Base-by-base conservation (phyloP, 2,113 vertebrate species). In the Grammomys surdaster region DNA sequence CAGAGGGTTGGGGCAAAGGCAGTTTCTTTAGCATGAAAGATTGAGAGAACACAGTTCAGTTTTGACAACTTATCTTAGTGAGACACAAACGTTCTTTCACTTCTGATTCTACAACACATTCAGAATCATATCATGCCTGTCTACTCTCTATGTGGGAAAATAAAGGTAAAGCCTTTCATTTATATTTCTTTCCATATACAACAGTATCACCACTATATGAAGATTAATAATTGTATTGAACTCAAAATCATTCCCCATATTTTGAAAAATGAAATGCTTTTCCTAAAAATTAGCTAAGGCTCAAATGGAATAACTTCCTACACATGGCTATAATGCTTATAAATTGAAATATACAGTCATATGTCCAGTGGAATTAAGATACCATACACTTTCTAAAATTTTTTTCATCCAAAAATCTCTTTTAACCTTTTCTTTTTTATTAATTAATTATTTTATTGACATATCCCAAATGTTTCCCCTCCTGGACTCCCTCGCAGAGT, bases 1-100 rank as follows among this genome's bases (percentile, higher is more conserved):
- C 4, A 22, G 31, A 12, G 11, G 7, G 3, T 1, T 33, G 4
- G 3, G 17, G 28, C 16, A 67, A 67, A 33, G 2, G 63, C 2
- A 43, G 8, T 3, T 28, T 11, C 1, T 82, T 88, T 17, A 81
- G 33, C 40, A 81, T 92, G 33, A 28, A 13, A 72, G 40, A 67
- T 95, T 81, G 3, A 1, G 19, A 26, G 31, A 56, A 72, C 2
- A 87, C 0, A 94, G 28, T 46, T 90, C 72, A 94, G 5, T 73
- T 31, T 1, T 81, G 8, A 72, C 16, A 40, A 0, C 1, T 90
- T 75, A 90, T 40, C 89, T 67, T 85, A 88, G 22, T 90, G 31
- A 94, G 28, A 70, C 5, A 19, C 31, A 92, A 76, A 63, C 8
- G 3, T 63, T 43, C 33, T 76, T 84, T 77, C 26, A 82, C 54